phyloP scores from a whole-genome alignment of 2,888 invertebrate species.

The Agriotes lineatus region DNA sequence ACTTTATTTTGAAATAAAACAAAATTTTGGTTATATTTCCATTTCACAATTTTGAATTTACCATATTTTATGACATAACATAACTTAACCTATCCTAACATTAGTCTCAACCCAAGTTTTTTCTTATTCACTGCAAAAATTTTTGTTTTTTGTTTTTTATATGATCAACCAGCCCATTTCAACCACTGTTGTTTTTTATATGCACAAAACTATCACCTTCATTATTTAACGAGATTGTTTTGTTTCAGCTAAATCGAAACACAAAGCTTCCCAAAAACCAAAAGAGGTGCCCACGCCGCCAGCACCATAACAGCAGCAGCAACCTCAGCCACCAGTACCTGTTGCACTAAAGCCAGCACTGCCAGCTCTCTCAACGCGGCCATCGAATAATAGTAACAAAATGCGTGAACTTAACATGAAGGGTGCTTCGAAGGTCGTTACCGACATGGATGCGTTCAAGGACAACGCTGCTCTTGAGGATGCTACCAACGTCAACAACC shows the following conservation, averaged over 20 bases:
- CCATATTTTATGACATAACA: too few species aligned
- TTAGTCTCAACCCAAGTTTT: too few species aligned
- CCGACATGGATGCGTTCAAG: conserved; percentile 73
- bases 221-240: too few species aligned
- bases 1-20: too few species aligned
- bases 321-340: conserved; percentile 25
- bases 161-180: too few species aligned
- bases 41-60: too few species aligned
- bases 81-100: too few species aligned
- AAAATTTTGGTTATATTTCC: too few species aligned
- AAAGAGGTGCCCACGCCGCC: conserved; percentile 54
- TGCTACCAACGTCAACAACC: conserved; percentile 35
- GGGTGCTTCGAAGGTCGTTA: conserved; percentile 72
- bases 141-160: too few species aligned
- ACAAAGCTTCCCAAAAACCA: conserved; percentile 55
- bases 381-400: conserved; percentile 68
- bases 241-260: conserved; percentile 57
- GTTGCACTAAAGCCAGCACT: conserved; percentile 46
- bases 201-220: too few species aligned
- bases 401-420: conserved; percentile 69
- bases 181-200: too few species aligned
- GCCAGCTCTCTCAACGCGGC: conserved; percentile 61
- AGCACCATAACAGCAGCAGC: conserved; percentile 30
- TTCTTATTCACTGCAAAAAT: too few species aligned
- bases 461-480: conserved; percentile 57